Base-by-base conservation (phyloP, 2,113 vertebrate species). In the Dissostichus mawsoni region DNA sequence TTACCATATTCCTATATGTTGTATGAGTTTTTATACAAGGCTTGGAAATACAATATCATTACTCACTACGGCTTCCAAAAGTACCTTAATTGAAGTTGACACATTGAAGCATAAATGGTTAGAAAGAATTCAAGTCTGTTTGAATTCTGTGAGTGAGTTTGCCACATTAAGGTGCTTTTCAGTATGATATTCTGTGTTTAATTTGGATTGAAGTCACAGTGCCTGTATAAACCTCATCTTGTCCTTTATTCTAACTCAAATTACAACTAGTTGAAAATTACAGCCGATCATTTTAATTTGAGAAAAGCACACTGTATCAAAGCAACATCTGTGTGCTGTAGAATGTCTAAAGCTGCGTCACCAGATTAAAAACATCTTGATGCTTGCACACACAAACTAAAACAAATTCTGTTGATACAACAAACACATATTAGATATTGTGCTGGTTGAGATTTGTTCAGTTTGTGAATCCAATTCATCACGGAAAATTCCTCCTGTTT, bases 291-390 rank as follows among this genome's bases (percentile, higher is more conserved):
- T 59, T 67, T 75, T 45, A 66, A 80, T 77, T 66, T 29, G 20
- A 76, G 70, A 3, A 12, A 58, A 76, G 3, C 25, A 69, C 75
- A 66, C 18, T 3, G 1, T 14, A 78, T 70, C 73, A 82, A 62
- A 84, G 72, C 41, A 57, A 36, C 81, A 70, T 83, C 77, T 78
- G 78, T 75, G n/a, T 52, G 47, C 44, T 69, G 23, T 6, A 29
- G 56, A 33, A 8, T 72, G 50, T 56, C 57, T 63, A 36, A 62
- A 66, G 41, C 36, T 36, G 36, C 36, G 5, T 36, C 36, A 36
- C 25, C 25, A 25, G 29, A 78, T 81, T 45, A 66, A 65, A 53
- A 73, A 44, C 14, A 75, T 75, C 18, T 61, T 70, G 64, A 33
- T 61, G 44, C 11, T 50, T 44, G 7, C 20, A 18, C 11, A 6